phyloP scores from a whole-genome alignment of 2,888 invertebrate species.

The Cordylochernes scorpioides region DNA sequence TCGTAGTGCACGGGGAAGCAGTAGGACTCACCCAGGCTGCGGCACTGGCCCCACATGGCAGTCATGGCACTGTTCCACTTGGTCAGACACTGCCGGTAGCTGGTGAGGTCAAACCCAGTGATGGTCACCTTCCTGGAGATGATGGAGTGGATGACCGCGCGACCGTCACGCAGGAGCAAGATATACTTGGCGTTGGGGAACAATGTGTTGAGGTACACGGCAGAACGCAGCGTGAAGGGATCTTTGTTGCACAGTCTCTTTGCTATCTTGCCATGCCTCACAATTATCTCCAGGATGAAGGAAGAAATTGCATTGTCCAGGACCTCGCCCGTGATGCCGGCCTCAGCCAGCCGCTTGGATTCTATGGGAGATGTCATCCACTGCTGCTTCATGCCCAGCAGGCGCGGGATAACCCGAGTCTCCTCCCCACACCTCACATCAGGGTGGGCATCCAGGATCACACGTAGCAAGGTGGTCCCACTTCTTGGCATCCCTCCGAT shows the following conservation, averaged over 20 bases:
- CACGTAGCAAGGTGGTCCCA: slow-evolving; percentile 87
- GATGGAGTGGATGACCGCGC: slow-evolving; percentile 94
- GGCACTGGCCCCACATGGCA: slow-evolving; percentile 79
- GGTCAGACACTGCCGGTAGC: slow-evolving; percentile 71
- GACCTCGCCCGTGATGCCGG: slow-evolving; percentile 69
- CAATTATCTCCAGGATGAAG: slow-evolving; percentile 78
- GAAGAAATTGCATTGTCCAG: slow-evolving; percentile 85
- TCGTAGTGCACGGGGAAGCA: slow-evolving; percentile 87
- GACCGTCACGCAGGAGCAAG: slow-evolving; percentile 90
- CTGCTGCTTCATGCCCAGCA: slow-evolving; percentile 77
- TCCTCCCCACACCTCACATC: slow-evolving; percentile 91
- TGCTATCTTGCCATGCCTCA: slow-evolving; percentile 81
- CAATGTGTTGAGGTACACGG: slow-evolving; percentile 67
- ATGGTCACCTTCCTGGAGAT: slow-evolving; percentile 72
- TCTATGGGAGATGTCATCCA: slow-evolving; percentile 87
- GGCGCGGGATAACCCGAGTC: slow-evolving; percentile 79
- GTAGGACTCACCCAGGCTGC: slow-evolving; percentile 30
- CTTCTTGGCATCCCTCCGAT: slow-evolving; percentile 93
- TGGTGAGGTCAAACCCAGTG: slow-evolving; percentile 75
- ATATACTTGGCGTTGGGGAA: slow-evolving; percentile 95
- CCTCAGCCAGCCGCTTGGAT: slow-evolving; percentile 61
- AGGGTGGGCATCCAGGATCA: slow-evolving; percentile 92
- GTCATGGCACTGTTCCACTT: slow-evolving; percentile 92
- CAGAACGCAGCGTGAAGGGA: slow-evolving; percentile 88
- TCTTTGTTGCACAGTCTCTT: slow-evolving; percentile 93